Evolutionary conservation across 2,113 vertebrate genomes (phyloP).

Genomic region (Cathartes aura): DNA sequence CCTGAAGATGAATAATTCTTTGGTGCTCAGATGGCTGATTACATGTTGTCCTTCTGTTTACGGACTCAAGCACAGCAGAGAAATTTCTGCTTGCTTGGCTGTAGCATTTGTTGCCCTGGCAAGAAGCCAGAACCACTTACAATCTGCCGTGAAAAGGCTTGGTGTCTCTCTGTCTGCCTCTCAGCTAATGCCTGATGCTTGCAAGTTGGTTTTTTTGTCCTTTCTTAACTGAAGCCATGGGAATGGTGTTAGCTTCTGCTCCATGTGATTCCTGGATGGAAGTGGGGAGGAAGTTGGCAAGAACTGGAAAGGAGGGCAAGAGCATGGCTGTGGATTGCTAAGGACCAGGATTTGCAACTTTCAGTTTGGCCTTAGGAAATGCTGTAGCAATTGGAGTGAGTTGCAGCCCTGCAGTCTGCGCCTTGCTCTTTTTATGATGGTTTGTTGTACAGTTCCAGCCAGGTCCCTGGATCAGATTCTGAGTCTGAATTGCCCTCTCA

Average conservation of each 20-base stretch:
- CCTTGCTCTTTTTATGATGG: neutral
- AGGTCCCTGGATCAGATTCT: neutral
- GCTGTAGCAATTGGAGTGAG: neutral
- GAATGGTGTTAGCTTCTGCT: neutral
- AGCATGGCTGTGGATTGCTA: neutral
- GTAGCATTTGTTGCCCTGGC: slow-evolving; percentile 32
- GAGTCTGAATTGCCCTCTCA: neutral
- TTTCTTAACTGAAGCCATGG: neutral
- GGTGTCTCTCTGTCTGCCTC: neutral
- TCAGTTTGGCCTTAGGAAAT: neutral
- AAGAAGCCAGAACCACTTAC: slow-evolving; percentile 5
- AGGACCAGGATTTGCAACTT: neutral
- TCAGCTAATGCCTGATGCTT: neutral
- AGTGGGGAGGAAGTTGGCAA: neutral
- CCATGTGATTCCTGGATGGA: neutral
- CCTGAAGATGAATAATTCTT: slow-evolving; percentile 9
- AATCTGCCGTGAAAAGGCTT: slow-evolving; percentile 11
- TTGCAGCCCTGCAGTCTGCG: neutral
- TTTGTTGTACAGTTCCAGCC: neutral
- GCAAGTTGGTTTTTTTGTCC: neutral
- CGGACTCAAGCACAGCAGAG: neutral
- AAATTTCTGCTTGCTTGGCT: slow-evolving; percentile 36
- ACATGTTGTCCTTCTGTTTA: neutral
- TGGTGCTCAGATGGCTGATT: slow-evolving; percentile 38
- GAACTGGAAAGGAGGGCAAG: neutral